phyloP scores from a whole-genome alignment of 64 coral and sea anemone species.

The Cladopsammia gracilis region DNA sequence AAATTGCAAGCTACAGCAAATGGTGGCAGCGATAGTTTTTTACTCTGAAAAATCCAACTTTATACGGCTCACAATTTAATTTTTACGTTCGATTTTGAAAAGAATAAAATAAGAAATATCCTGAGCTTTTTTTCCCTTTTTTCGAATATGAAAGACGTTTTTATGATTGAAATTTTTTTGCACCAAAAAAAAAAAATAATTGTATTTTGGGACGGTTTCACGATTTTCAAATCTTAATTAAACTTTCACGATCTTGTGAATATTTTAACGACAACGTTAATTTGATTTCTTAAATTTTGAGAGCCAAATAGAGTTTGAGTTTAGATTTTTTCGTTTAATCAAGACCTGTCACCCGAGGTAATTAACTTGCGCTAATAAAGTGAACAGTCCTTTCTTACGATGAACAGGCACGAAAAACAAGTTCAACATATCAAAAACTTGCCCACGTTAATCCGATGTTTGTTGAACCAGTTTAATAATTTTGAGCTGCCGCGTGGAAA shows the following conservation, averaged over 20 bases:
- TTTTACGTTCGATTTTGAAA: no score
- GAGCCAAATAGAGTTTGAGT: not conserved
- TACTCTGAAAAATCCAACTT: not conserved
- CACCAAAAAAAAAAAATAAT: no score
- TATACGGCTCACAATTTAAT: no score
- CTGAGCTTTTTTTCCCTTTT: no score
- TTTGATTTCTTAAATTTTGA: constrained; percentile 18
- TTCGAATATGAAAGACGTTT: no score
- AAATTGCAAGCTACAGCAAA: not conserved
- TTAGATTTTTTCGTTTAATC: constrained; percentile 40
- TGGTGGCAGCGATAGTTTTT: no score
- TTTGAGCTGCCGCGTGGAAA: not conserved
- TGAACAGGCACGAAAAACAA: constrained; percentile 19
- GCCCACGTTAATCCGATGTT: constrained; percentile 38
- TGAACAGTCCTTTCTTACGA: constrained; percentile 39
- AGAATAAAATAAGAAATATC: not conserved
- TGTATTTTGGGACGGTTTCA: not conserved
- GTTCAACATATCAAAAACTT: constrained; percentile 4
- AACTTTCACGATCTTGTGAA: not conserved
- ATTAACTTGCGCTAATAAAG: constrained; percentile 50
- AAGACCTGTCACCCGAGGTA: not conserved
- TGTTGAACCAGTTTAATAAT: constrained; percentile 52
- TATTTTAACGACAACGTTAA: not conserved
- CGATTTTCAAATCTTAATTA: constrained; percentile 9
- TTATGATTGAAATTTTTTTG: not conserved